These are phyloP conservation scores for Machimus atricapillus DNA, from an alignment of 2,888 invertebrate genomes.

Conservation along the genomic window DNA sequence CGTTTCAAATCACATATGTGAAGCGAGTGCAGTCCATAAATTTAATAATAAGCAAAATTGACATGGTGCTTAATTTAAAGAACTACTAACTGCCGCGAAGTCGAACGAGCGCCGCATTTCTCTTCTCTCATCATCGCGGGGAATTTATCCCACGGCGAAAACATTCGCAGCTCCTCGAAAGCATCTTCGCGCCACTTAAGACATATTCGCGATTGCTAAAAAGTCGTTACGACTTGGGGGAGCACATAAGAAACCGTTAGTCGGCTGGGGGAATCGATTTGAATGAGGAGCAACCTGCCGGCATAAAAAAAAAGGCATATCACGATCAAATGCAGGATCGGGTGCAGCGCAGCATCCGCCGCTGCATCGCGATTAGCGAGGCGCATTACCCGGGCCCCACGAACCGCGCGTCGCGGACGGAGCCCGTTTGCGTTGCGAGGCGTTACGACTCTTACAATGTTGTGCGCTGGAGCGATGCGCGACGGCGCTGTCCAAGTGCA, in stretches of 20 bases:
- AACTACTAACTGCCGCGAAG: not conserved
- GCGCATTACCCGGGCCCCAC: not conserved
- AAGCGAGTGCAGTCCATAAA: not conserved
- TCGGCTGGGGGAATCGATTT: not conserved
- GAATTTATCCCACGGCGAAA: not conserved
- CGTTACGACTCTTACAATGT: not conserved
- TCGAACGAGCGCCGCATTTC: not conserved
- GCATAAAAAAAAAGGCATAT: conserved; percentile 18
- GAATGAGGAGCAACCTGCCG: conserved; percentile 33
- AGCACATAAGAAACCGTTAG: conserved; percentile 28
- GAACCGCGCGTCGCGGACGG: not conserved
- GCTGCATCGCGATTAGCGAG: not conserved
- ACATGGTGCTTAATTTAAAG: not conserved
- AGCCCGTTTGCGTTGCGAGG: not conserved
- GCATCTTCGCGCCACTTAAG: not conserved
- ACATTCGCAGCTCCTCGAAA: not conserved
- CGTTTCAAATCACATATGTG: not conserved
- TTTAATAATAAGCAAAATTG: not conserved
- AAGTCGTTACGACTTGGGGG: conserved; percentile 8
- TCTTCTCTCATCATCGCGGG: not conserved
- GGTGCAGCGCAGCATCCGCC: not conserved
- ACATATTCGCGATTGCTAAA: not conserved
- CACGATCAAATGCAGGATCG: not conserved
- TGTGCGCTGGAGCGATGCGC: not conserved
- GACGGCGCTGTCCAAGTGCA: not conserved